phyloP scores from a whole-genome alignment of 1,140 invertebrate species.

The Ceratina japonica region DNA sequence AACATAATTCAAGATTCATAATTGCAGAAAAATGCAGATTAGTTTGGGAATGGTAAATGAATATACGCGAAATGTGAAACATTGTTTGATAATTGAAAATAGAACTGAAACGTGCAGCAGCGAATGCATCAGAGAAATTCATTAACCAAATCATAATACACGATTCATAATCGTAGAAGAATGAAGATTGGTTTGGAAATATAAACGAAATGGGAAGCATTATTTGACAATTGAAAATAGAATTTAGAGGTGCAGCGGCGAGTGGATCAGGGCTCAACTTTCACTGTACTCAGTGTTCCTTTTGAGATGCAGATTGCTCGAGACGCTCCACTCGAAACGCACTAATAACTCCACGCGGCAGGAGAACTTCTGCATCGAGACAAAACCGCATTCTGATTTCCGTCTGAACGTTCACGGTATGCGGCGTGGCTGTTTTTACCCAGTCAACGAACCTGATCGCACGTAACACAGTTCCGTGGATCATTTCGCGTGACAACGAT shows the following conservation, averaged over 20 bases:
- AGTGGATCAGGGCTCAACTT: constrained; percentile 1
- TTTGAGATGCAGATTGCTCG: background rate
- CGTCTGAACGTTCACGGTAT: background rate
- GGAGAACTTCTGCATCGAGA: background rate
- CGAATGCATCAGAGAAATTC: no score
- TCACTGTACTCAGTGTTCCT: constrained; percentile 8
- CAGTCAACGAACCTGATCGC: constrained; percentile 31
- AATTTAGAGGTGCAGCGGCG: no score
- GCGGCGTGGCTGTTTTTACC: constrained; percentile 16
- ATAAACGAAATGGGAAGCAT: no score
- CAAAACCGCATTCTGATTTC: background rate
- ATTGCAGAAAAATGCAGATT: background rate
- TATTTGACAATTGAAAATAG: no score
- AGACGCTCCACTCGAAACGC: background rate
- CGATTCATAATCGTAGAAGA: no score
- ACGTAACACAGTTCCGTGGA: constrained; percentile 43
- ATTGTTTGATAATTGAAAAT: no score
- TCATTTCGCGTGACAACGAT: constrained; percentile 32
- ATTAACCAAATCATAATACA: no score
- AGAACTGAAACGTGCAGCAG: no score
- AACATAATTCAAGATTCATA: no score
- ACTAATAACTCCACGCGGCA: background rate
- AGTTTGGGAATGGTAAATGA: background rate
- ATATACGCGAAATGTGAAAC: no score
- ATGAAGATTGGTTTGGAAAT: no score